phyloP scores from a whole-genome alignment of 2,113 vertebrate species.

The Vombatus ursinus region DNA sequence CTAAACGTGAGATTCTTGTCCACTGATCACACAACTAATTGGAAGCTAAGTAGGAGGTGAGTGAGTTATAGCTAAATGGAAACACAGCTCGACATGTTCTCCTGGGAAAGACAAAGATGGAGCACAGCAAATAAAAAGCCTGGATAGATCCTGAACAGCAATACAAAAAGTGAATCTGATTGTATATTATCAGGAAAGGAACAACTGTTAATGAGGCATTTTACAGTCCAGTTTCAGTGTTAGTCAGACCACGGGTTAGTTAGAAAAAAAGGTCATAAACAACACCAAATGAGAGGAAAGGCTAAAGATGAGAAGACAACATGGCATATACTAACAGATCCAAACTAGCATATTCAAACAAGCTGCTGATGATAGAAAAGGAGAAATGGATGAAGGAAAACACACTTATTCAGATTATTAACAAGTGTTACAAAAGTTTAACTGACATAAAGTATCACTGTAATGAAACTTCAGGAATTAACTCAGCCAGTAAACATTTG shows the following conservation, averaged over 20 bases:
- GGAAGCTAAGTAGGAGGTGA: not conserved
- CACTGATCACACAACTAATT: not conserved
- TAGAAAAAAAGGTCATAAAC: not conserved
- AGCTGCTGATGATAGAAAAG: not conserved
- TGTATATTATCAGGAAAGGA: not conserved
- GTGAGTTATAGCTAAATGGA: not conserved
- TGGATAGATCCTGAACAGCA: not conserved
- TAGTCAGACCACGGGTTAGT: not conserved
- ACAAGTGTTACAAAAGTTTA: not conserved
- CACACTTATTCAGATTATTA: not conserved
- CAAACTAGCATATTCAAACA: not conserved
- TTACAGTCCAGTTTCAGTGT: not conserved
- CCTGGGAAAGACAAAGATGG: not conserved
- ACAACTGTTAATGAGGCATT: not conserved
- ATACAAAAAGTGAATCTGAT: not conserved
- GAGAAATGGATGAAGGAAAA: not conserved
- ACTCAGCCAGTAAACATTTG: not conserved
- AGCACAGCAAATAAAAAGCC: not conserved
- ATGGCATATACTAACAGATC: not conserved
- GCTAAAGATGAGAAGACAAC: not conserved
- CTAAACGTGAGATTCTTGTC: not conserved
- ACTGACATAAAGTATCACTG: not conserved
- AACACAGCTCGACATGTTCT: not conserved
- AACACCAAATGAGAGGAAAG: not conserved
- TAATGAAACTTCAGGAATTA: not conserved